Evolutionary conservation across 2,888 invertebrate species (phyloP).

Genomic region (Lepidocyrtoides sp.): DNA sequence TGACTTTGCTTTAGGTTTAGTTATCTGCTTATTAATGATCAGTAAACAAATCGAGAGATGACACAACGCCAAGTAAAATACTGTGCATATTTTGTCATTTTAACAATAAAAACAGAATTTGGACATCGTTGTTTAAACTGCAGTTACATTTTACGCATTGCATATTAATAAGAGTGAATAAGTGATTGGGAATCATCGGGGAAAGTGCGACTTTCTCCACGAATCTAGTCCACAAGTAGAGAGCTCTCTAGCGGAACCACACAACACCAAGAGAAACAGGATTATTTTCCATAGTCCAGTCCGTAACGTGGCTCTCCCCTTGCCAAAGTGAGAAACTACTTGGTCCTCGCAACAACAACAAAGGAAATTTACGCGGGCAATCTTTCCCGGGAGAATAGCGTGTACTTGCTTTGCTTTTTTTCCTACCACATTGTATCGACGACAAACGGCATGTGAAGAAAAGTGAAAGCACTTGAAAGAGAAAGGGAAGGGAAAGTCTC

Average conservation of each 20-base stretch:
- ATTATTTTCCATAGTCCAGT: background rate
- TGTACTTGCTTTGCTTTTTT: background rate
- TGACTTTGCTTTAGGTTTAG: background rate
- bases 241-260: conserved; percentile 48
- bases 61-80: background rate
- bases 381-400: conserved; percentile 62
- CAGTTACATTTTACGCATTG: too few relatives aligned
- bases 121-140: too few relatives aligned
- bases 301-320: conserved; percentile 57
- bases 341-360: background rate
- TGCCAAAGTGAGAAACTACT: conserved; percentile 32
- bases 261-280: background rate
- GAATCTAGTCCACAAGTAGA: background rate
- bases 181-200: too few relatives aligned
- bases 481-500: background rate
- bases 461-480: background rate
- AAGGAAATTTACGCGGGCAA: conserved; percentile 69
- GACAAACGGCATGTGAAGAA: background rate
- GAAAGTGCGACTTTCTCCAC: background rate
- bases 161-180: too few relatives aligned
- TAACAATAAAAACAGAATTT: too few relatives aligned
- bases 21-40: too few relatives aligned
- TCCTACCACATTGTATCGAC: background rate
- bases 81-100: too few relatives aligned
- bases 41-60: too few relatives aligned